Evolutionary conservation across 2,797 vertebrate species (phyloP), one percentile per base, ranked within the genome.

Genomic region (Rhodeus uyekii): DNA sequence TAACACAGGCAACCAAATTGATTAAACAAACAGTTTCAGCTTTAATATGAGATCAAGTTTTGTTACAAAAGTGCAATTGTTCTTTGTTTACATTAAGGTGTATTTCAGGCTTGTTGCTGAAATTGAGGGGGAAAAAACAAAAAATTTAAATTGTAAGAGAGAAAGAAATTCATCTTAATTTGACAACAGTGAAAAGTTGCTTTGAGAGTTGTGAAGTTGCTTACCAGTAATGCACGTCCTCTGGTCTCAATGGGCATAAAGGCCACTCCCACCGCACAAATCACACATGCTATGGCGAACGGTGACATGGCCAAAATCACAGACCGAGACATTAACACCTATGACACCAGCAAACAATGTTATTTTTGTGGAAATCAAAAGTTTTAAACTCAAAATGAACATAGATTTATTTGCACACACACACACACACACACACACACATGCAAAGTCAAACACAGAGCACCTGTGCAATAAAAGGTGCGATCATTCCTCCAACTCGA

Each of bases 391-490:
- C 34, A 67, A 24, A 36, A 12, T 16, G n/a, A n/a, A 39, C 34
- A 29, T 7, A 67, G 39, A 63, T 32, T 32, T 46, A 50, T 34
- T 53, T 19, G 58, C 8, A 61, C 61, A 73, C 82, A 42, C 69
- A 76, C 34, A 36, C 13, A 65, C 10, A 61, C 8, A 61, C 61
- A 73, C 82, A 42, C 69, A 76, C 34, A 36, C 13, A 65, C 10
- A 61, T 19, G 22, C n/a, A 63, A 29, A 42, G 16, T 22, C 18
- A 84, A 68, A 39, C 39, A 80, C 3, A 16, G 16, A 36, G 18
- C 91, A 98, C 98, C 92, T 99, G 97, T 38, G 98, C 94, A 65
- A 98, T 97, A 86, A 99, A 99, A 0, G 98, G 98, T 0, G 97
- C 97, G 0, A 97, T 94, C 96, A 99, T 98, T 0, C 97, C 98